Conservation (phyloP, 1,140 invertebrate genomes). For the Nixonia krombeini region DNA sequence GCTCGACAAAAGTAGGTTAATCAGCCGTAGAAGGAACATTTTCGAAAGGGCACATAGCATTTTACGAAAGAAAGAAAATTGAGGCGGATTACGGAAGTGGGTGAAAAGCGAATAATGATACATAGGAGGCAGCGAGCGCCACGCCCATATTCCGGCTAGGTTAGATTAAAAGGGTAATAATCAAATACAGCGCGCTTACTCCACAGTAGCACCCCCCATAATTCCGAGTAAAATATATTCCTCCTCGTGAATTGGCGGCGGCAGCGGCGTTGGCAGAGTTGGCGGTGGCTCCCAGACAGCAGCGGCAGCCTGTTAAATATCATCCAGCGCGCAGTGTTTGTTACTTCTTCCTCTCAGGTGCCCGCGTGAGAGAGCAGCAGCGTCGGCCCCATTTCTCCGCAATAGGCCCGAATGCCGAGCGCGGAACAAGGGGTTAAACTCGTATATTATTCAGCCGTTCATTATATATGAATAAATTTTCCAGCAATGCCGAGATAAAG, state of each 20-base stretch:
- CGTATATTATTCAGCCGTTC: conserved; percentile 69
- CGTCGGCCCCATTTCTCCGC: conserved; percentile 18
- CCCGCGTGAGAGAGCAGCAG: conserved; percentile 11
- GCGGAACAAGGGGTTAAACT: conserved; percentile 72
- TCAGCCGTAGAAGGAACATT: too few relatives aligned
- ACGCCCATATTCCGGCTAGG: conserved; percentile 46
- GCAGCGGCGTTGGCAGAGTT: conserved; percentile 10
- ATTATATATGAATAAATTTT: conserved; percentile 74
- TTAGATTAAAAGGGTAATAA: conserved; percentile 71
- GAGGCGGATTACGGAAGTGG: conserved; percentile 20
- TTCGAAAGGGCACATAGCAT: too few relatives aligned
- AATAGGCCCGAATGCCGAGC: conserved; percentile 60
- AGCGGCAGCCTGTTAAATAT: conserved; percentile 62
- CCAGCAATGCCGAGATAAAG: conserved; percentile 73
- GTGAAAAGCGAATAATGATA: conserved; percentile 37
- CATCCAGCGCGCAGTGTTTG: conserved; percentile 65
- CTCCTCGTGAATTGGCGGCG: conserved; percentile 49
- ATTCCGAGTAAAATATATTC: conserved; percentile 65
- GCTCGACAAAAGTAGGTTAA: too few relatives aligned
- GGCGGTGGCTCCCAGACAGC: conserved; percentile 34
- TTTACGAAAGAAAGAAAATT: too few relatives aligned
- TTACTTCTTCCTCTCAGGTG: conserved; percentile 63
- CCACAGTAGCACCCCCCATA: conserved; percentile 60
- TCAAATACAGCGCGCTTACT: conserved; percentile 67
- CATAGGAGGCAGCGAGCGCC: conserved; percentile 19